Evolutionary conservation across 2,113 vertebrate genomes (phyloP).

Genomic region (Silurus meridionalis): DNA sequence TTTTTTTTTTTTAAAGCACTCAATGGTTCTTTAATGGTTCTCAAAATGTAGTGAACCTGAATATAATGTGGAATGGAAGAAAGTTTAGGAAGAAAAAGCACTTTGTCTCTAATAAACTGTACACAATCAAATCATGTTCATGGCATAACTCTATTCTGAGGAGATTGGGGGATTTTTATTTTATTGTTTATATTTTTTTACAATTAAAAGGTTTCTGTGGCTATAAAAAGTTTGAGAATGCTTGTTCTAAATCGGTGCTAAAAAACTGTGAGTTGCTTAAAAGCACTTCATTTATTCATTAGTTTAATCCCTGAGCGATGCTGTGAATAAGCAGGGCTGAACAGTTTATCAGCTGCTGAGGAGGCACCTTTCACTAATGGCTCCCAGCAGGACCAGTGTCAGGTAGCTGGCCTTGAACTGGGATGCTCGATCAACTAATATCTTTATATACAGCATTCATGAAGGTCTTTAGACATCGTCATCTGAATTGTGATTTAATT

Average conservation of each 20-base stretch:
- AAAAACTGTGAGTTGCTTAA: conserved; percentile 37
- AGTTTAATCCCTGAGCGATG: conserved; percentile 60
- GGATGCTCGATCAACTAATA: not conserved
- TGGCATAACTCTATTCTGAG: not conserved
- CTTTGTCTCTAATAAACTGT: not conserved
- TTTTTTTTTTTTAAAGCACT: not conserved
- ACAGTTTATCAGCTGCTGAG: conserved; percentile 63
- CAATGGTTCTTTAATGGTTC: not conserved
- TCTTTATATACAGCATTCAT: conserved; percentile 8
- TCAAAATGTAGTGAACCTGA: not conserved
- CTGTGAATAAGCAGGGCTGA: conserved; percentile 61
- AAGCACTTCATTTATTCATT: conserved; percentile 63
- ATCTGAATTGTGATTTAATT: not conserved
- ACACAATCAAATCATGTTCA: not conserved
- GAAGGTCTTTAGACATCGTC: conserved; percentile 8
- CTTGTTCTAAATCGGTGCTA: conserved; percentile 35
- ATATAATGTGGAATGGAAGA: not conserved
- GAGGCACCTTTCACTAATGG: conserved; percentile 59
- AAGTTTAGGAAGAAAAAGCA: not conserved
- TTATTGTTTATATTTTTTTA: not conserved
- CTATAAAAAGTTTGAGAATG: not conserved
- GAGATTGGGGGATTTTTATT: not conserved
- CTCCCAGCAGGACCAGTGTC: conserved; percentile 12
- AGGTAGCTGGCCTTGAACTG: conserved; percentile 20
- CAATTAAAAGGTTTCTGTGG: not conserved